A percentile compares a stretch with the other conserved stretches of the same genome.
Conservation (phyloP, 1,140 invertebrate genomes). For the Nebria ingens region DNA sequence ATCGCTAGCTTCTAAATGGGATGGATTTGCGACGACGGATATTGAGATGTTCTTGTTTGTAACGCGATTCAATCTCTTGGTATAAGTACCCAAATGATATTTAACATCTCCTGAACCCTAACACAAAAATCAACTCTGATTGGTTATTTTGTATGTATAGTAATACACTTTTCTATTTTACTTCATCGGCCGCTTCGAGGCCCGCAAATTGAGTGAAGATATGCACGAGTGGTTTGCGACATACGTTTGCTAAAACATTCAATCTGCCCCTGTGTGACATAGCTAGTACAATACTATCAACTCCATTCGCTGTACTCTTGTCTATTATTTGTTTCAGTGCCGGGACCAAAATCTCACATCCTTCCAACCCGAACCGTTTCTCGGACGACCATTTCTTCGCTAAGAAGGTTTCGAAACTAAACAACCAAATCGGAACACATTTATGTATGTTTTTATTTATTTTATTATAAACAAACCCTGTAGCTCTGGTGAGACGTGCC, state of each 20-base stretch:
- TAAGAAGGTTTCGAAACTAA: slow-evolving; percentile 92
- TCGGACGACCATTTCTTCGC: slow-evolving; percentile 98
- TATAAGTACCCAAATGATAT: slow-evolving; percentile 98
- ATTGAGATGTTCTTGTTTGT: slow-evolving; percentile 97
- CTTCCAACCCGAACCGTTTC: slow-evolving; percentile 97
- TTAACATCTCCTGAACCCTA: slow-evolving; percentile 98
- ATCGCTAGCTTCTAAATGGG: slow-evolving; percentile 96
- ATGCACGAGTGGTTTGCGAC: slow-evolving; percentile 93
- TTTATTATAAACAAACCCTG: slow-evolving; percentile 60
- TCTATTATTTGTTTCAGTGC: slow-evolving; percentile 99
- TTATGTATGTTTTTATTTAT: too few relatives aligned
- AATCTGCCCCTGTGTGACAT: slow-evolving; percentile 98
- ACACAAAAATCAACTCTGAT: slow-evolving; percentile 18
- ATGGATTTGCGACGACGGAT: slow-evolving; percentile 97
- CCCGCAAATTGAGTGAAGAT: slow-evolving; percentile 98
- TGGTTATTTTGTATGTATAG: slow-evolving; percentile 1
- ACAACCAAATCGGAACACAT: slow-evolving; percentile 20
- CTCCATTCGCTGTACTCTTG: slow-evolving; percentile 85
- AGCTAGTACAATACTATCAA: slow-evolving; percentile 97
- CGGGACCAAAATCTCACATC: slow-evolving; percentile 97
- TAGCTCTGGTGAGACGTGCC: slow-evolving; percentile 87
- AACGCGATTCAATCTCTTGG: slow-evolving; percentile 92
- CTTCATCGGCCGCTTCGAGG: slow-evolving; percentile 94
- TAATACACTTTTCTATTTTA: slow-evolving; percentile 39
- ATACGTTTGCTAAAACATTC: slow-evolving; percentile 97